phyloP scores from a whole-genome alignment of 2,113 vertebrate species.

The Rhinoptilus africanus region DNA sequence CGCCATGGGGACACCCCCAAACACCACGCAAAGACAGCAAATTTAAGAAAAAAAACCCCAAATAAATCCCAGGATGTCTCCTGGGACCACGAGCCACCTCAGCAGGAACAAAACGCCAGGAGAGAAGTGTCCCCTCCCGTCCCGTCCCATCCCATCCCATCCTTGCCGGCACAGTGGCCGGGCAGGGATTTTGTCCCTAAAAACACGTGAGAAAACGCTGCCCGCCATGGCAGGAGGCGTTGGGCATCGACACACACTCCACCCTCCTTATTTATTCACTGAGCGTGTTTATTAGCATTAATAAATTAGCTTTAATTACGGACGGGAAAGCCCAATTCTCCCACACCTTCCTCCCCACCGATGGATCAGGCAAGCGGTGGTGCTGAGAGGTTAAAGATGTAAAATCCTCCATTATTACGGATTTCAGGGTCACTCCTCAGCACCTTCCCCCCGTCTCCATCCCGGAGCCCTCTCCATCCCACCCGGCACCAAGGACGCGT shows the following conservation, averaged over 20 bases:
- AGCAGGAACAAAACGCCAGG: background rate
- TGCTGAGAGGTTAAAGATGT: too few species aligned
- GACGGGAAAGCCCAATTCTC: background rate
- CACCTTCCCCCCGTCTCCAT: too few species aligned
- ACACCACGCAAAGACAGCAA: background rate
- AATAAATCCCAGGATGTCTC: background rate
- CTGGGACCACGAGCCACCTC: background rate
- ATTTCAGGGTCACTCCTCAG: too few species aligned
- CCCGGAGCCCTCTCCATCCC: background rate
- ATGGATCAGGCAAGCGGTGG: too few species aligned
- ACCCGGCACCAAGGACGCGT: accelerated
- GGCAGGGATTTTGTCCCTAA: background rate
- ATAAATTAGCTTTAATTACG: background rate
- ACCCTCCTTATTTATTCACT: too few species aligned
- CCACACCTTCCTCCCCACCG: background rate
- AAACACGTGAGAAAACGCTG: accelerated
- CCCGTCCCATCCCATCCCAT: accelerated
- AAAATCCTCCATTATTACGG: too few species aligned
- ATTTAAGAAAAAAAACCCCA: background rate
- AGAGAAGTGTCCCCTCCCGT: accelerated
- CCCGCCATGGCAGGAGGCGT: background rate
- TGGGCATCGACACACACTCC: accelerated
- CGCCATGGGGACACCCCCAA: too few species aligned
- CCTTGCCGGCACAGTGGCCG: accelerated
- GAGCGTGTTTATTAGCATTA: background rate